Base-by-base conservation (phyloP, 2,888 invertebrate species). In the Argyresthia goedartella region DNA sequence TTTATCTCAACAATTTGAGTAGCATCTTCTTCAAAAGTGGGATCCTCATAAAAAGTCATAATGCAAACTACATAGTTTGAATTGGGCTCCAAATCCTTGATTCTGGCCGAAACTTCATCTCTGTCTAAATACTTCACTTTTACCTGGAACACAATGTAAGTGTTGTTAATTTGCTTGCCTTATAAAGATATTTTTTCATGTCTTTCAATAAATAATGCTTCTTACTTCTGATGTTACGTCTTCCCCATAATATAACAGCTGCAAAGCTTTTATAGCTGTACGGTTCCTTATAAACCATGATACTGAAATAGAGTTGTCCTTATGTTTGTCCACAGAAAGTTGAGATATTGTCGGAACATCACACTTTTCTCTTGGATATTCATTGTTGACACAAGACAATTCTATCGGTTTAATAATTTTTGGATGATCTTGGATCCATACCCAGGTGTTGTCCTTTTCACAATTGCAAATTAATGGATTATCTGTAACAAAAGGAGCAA, bases 241-340 rank as follows among this genome's bases (percentile, higher is more conserved):
- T 63, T 85, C 82, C 33, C 74, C 90, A 69, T 95, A 93, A 76
- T 95, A 95, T 56, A 93, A 90, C 60, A 96, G 92, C 81, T 93
- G 93, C 69, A 94, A 92, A 49, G 94, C 95, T 68, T 92, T 92
- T 56, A 96, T 89, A 44, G 93, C 92, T 16, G 94, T 93, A 65
- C 95, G 93, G 76, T 96, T 95, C 63, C 95, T 89, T 65, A 94
- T 93, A 71, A 95, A 94, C 96, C 96, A 96, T 15, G 95, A 94
- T 10, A 95, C 92, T 52, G 95, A 89, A 49, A 95, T 92, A 48
- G 95, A 94, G 71, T 92, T 93, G 43, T 95, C 94, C 70, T 94
- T 94, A 57, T 95, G 93, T 75, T 95, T 95, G 79, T 95, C 93
- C 53, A 95, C 92, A 58, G 94, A 93, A 58, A 96, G 87, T 75